Evolutionary conservation across 2,888 invertebrate genomes (phyloP), one percentile per base, ranked within the genome.

Genomic region (Drosophila neonasuta): DNA sequence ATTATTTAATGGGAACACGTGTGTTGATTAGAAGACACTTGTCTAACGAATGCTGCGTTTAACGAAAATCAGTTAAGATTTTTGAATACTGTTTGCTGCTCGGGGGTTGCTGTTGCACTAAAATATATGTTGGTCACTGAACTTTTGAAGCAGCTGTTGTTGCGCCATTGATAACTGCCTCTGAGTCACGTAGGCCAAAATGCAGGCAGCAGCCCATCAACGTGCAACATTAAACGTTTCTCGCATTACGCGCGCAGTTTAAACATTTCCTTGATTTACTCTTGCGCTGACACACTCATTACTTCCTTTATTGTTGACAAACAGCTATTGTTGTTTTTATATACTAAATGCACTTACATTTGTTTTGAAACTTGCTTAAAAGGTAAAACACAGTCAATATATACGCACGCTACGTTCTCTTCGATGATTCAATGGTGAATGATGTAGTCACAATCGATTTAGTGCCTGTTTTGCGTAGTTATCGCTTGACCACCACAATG

Each of bases 131-230:
- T 80, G 86, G 81, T 75, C 73, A 86, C 57, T 86, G 84, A 79
- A 84, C 79, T 74, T 67, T 70, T 72, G 54, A 71, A 54, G 71
- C 67, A 72, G 87, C 74, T 68, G 70, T 71, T 75, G 71, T 73
- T 73, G 79, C 82, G 88, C 87, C 87, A 87, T 87, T 88, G 83
- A 75, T 79, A 83, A 85, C 75, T 75, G 82, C 60, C 76, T 81
- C 81, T 77, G 83, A 87, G 88, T 87, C 87, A 87, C 87, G 87
- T 87, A 87, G 87, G 85, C 88, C 81, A 69, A 54, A 54, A 71
- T 66, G 34, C 36, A 36, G 36, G 36, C 36, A n/a, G 69, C 36
- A 17, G 41, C 24, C 39, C 71, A 75, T 32, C 71, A 75, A 68
- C 73, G 74, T 87, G 70, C 83, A 85, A 82, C 83, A 85, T 58